Conservation (phyloP, 2,888 invertebrate species). For the Ophion ventricosus region DNA sequence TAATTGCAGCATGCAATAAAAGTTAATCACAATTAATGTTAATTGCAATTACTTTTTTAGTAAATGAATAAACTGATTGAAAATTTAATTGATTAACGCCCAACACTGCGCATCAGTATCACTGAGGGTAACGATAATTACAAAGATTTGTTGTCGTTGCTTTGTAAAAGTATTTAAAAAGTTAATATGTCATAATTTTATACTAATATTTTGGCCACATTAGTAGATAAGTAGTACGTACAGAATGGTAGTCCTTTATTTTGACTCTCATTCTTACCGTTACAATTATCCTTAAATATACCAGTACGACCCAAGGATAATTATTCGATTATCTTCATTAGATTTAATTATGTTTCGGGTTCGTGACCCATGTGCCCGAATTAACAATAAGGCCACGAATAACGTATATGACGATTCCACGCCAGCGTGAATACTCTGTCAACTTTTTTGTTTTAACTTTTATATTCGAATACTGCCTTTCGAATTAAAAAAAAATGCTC, state of each 20-base stretch:
- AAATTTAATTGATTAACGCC: no score
- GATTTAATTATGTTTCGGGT: background rate
- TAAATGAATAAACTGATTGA: no score
- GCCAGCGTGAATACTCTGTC: background rate
- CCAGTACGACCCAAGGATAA: background rate
- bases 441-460: no score
- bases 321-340: background rate
- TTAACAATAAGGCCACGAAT: background rate
- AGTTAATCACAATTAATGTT: no score
- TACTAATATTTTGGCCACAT: background rate
- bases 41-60: no score
- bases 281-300: background rate
- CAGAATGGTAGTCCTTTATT: no score
- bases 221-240: background rate
- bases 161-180: background rate
- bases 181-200: background rate
- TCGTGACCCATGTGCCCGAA: background rate
- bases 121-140: no score
- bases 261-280: no score
- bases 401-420: background rate
- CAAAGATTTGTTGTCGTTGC: background rate
- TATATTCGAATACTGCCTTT: no score
- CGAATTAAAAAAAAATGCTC: no score
- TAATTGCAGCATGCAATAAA: no score
- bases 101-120: no score